Base-by-base conservation (phyloP, 1,140 invertebrate species). In the Lordiphosa collinella region DNA sequence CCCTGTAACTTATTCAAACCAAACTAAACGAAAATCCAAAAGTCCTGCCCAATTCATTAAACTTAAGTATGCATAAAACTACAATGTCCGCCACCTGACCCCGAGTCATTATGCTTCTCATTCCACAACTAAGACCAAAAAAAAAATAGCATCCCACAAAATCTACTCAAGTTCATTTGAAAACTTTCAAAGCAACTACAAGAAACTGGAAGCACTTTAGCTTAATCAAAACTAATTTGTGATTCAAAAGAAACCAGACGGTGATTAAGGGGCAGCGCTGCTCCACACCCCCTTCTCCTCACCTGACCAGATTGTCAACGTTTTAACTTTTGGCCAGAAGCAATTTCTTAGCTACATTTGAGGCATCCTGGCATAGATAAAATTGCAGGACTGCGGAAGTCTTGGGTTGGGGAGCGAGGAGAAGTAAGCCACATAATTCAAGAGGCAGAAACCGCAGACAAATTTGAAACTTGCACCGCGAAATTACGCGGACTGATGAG, bases 401-500 rank as follows among this genome's bases (percentile, higher is more conserved):
- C n/a, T n/a, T n/a, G n/a, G 13, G 16, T 25, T 9, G 8, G n/a
- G n/a, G 8, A 4, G 37, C 35, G 31, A 29, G 44, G 2, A 29
- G 37, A 49, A 44, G 50, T 12, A 8, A 48, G 32, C 32, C 63
- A 44, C 54, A 68, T 68, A 67, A 67, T 52, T 67, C 64, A 31
- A 44, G 64, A 34, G 31, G 32, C 41, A 37, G 14, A 16, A 60
- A 41, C 56, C 58, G 56, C 68, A 72, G 74, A 78, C 73, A 72
- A 76, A 73, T 68, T 78, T 63, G 35, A 62, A 76, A 78, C 67
- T 78, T 78, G 40, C 54, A 72, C 62, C 73, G 62, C 73, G 69
- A 55, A 68, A 78, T 78, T 72, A 68, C 63, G 49, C 51, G 63
- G 65, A 68, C 68, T 79, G 74, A 78, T 79, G 74, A 73, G 74